Base-by-base conservation (phyloP, 2,113 vertebrate species). In the Sprattus sprattus region DNA sequence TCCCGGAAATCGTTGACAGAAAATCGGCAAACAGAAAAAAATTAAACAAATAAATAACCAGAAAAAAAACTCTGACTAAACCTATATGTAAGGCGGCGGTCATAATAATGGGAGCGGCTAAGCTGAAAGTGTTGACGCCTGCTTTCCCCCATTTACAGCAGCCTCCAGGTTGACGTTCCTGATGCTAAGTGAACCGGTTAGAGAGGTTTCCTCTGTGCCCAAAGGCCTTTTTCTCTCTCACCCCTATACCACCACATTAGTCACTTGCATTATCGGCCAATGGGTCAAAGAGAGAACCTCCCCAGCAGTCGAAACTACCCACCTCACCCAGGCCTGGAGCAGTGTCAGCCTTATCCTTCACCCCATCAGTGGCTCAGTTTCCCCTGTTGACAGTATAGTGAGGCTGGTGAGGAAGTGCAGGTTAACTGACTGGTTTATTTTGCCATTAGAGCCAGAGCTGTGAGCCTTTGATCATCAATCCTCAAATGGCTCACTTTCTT, bases 241-340 rank as follows among this genome's bases (percentile, higher is more conserved):
- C 82, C 67, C 82, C 16, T 82, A 75, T 82, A 71, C 81, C 50
- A 52, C 71, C 28, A 67, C 86, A 84, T 71, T 71, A 71, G 81
- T 82, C 67, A 87, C 87, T 57, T 86, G 13, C 39, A 54, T 78
- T 85, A 85, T 88, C 84, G 50, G 81, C 83, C 85, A 86, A 86
- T 50, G 86, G 60, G 67, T 88, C 84, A 83, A 71, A 85, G 87
- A 82, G 18, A 84, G 22, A 32, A 85, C 81, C 39, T 88, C 83
- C 28, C 13, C 71, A 39, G 28, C 11, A 78, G 71, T 32, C 28
- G 13, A 78, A 78, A 39, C 71, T 78, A 3, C 67, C 67, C 28
- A 75, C 10, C 67, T 75, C 67, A 28, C 0, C 71, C 2, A 2
- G 32, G 71, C 71, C 28, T 39, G 11, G 71, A 13, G 71, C 71